These are phyloP conservation scores for Bombyx huttoni DNA, from an alignment of 2,888 invertebrate genomes.

Conservation along the genomic window DNA sequence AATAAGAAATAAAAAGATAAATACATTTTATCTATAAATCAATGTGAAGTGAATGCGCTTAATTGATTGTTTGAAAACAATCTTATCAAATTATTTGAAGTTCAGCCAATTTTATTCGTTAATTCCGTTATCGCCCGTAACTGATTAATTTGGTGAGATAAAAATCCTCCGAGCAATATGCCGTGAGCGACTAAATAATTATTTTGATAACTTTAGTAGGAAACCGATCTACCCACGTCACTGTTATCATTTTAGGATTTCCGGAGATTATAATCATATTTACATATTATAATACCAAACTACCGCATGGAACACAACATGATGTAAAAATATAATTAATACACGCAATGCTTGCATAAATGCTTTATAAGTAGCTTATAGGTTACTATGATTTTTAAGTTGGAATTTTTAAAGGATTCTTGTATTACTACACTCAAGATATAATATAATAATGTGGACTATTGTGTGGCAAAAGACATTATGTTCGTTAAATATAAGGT, in stretches of 20 bases:
- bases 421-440: too few species aligned
- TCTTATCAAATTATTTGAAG: background rate
- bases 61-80: slow-evolving; percentile 2
- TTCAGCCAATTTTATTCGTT: slow-evolving; percentile 5
- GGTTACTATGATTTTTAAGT: too few species aligned
- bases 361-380: too few species aligned
- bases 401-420: too few species aligned
- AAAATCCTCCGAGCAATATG: background rate
- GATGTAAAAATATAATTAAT: too few species aligned
- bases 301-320: too few species aligned
- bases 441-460: too few species aligned
- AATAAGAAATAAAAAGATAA: too few species aligned
- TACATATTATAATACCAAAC: background rate
- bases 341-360: too few species aligned
- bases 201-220: background rate
- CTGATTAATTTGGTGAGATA: background rate
- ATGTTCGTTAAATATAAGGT: background rate
- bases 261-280: background rate
- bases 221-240: background rate
- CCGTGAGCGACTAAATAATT: background rate
- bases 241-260: background rate
- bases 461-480: too few species aligned
- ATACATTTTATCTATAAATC: too few species aligned
- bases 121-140: background rate
- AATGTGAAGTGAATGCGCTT: too few species aligned